Evolutionary conservation across 2,113 vertebrate species (phyloP).

Genomic region (Lepus timidus): DNA sequence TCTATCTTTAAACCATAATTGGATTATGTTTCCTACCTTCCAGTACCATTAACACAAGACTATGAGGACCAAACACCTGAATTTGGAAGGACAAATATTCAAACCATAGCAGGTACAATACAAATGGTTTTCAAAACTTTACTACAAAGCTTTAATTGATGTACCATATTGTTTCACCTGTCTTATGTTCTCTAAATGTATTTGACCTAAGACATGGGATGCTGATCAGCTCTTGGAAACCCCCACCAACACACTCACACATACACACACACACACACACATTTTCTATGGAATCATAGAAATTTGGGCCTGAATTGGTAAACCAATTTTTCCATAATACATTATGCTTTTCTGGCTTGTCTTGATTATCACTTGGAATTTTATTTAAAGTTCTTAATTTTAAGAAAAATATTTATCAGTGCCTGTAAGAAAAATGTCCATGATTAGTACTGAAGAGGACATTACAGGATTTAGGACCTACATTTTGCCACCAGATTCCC

Average conservation of each 20-base stretch:
- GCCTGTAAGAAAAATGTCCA: not conserved
- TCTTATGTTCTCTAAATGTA: slow-evolving; percentile 40
- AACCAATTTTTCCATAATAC: not conserved
- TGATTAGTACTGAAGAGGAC: not conserved
- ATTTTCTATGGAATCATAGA: not conserved
- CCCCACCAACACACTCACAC: not conserved
- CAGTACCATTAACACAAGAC: too few species aligned
- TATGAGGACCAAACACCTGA: too few species aligned
- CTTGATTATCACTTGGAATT: slow-evolving; percentile 12
- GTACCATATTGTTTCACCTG: not conserved
- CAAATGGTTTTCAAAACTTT: not conserved
- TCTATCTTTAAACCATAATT: too few species aligned
- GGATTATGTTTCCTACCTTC: too few species aligned
- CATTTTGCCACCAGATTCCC: not conserved
- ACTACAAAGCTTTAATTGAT: not conserved
- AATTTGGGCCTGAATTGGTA: not conserved
- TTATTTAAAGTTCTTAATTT: not conserved
- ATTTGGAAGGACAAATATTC: too few species aligned
- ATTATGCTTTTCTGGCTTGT: not conserved
- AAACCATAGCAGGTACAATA: not conserved
- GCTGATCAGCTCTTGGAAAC: not conserved
- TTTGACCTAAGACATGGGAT: not conserved
- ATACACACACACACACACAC: not conserved
- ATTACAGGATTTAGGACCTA: not conserved
- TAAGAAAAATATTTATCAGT: not conserved